A percentile compares a stretch with the other conserved stretches of the same genome.
phyloP scores from a whole-genome alignment of 2,888 invertebrate genomes.

The Eupithecia subumbrata region DNA sequence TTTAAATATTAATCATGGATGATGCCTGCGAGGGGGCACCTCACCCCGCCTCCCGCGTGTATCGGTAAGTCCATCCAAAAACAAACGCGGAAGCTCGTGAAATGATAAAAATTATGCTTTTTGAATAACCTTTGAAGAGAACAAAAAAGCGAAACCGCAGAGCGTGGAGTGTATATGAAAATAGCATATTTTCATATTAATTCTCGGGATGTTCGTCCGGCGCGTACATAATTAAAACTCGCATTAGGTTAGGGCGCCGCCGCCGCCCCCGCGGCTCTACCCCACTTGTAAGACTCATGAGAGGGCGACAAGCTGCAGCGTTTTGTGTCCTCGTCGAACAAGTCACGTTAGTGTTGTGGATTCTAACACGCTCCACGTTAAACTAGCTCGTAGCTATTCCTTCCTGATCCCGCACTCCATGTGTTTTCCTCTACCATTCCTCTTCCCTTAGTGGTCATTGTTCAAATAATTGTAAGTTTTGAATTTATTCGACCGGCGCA shows the following conservation, averaged over 20 bases:
- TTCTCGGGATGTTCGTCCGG: conserved; percentile 49
- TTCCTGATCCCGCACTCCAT: not conserved
- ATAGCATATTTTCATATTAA: conserved; percentile 60
- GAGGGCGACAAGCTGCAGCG: not conserved
- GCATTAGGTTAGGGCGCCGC: conserved; percentile 45
- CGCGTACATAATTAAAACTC: conserved; percentile 56
- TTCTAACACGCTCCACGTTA: not conserved
- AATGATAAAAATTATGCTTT: conserved; percentile 49
- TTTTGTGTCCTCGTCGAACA: not conserved
- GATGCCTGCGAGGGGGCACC: not conserved
- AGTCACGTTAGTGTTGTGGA: not conserved
- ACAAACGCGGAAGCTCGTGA: conserved; percentile 31
- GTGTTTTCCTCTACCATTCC: not conserved
- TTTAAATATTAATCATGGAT: conserved; percentile 18
- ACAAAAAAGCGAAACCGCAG: conserved; percentile 40
- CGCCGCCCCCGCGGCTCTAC: not conserved
- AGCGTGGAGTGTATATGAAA: conserved; percentile 46
- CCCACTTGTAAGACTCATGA: not conserved
- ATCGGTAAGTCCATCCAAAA: conserved; percentile 26
- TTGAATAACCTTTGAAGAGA: conserved; percentile 52
- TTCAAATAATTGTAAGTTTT: not conserved
- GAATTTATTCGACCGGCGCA: not conserved
- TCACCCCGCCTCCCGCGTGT: not conserved
- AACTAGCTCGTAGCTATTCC: not conserved
- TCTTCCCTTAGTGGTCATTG: not conserved